Evolutionary conservation across 2,797 vertebrate genomes (phyloP).

Genomic region (Novumbra hubbsi): DNA sequence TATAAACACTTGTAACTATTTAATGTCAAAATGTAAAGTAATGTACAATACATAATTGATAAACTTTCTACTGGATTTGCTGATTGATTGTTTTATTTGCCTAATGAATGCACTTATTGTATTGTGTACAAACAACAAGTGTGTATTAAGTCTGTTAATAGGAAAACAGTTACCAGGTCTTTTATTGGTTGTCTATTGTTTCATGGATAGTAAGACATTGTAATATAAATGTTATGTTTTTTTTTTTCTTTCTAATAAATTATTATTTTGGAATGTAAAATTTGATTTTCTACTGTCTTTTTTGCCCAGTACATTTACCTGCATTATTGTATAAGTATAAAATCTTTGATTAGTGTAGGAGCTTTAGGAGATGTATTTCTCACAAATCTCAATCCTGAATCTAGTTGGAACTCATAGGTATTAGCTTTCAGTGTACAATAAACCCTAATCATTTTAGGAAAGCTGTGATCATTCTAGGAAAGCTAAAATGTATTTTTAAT

Average conservation of each 20-base stretch:
- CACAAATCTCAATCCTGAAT: background rate
- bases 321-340: background rate
- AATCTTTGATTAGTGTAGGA: too few relatives aligned
- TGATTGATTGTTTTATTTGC: slow-evolving; percentile 51
- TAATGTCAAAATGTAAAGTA: slow-evolving; percentile 41
- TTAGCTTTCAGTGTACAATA: background rate
- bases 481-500: background rate
- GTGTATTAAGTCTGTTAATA: slow-evolving; percentile 41
- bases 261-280: slow-evolving; percentile 74
- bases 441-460: background rate
- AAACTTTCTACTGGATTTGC: slow-evolving; percentile 56
- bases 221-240: slow-evolving; percentile 66
- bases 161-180: slow-evolving; percentile 44
- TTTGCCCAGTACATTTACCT: background rate
- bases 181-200: slow-evolving; percentile 49
- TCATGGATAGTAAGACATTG: slow-evolving; percentile 58
- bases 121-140: background rate
- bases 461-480: background rate
- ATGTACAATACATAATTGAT: slow-evolving; percentile 17
- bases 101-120: slow-evolving; percentile 27
- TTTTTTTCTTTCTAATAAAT: slow-evolving; percentile 68
- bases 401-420: background rate
- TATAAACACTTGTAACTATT: slow-evolving; percentile 4
- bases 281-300: slow-evolving; percentile 22
- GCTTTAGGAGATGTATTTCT: too few relatives aligned